These are phyloP conservation scores for Drosophila tripunctata DNA, from an alignment of 2,888 invertebrate genomes.

Conservation along the genomic window DNA sequence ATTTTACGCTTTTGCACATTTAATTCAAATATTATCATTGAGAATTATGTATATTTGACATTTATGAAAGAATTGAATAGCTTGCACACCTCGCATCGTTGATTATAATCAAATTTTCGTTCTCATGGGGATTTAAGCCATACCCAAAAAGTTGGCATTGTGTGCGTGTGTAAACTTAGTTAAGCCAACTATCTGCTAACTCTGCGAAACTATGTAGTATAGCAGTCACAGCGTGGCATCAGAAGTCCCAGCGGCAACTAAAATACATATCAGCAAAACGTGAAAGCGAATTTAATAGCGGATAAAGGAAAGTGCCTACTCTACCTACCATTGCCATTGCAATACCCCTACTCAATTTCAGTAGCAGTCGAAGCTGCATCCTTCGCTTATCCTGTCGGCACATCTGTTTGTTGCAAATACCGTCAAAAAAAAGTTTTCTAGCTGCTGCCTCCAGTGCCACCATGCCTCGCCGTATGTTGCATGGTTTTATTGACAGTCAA, in stretches of 20 bases:
- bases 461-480: conserved; percentile 29
- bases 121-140: conserved; percentile 35
- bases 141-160: conserved; percentile 33
- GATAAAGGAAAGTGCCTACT: conserved; percentile 15
- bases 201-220: conserved; percentile 15
- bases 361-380: conserved; percentile 17
- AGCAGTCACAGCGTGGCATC: conserved; percentile 5
- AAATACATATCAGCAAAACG: conserved; percentile 29
- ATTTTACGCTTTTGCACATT: too few relatives aligned
- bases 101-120: conserved; percentile 70
- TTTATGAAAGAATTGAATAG: conserved; percentile 41
- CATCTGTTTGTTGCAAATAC: conserved; percentile 62
- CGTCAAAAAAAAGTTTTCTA: conserved; percentile 60
- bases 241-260: conserved; percentile 37
- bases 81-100: conserved; percentile 27
- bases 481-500: conserved; percentile 49
- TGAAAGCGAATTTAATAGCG: conserved; percentile 58
- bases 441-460: conserved; percentile 5
- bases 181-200: conserved; percentile 60
- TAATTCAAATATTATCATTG: background rate
- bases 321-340: too few relatives aligned
- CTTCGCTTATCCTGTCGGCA: conserved; percentile 53
- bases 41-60: conserved; percentile 27
- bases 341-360: conserved; percentile 2
- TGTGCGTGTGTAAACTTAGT: conserved; percentile 52